Percentiles rank a stretch among this genome's conserved stretches.
Evolutionary conservation across 2,888 invertebrate species (phyloP).

Genomic region (Antheraea assamensis): DNA sequence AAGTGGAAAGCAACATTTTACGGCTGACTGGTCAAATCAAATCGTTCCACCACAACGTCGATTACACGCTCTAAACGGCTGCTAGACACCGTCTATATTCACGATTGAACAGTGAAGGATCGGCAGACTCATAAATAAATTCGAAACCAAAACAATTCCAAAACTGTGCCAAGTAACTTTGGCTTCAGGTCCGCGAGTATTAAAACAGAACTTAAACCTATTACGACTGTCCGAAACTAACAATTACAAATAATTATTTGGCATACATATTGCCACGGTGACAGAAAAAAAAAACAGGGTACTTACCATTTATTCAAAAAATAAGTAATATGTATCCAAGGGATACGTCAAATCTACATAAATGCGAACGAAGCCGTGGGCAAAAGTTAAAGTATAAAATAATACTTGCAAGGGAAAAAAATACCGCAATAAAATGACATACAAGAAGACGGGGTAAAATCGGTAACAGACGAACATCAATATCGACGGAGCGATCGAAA

Average conservation of each 20-base stretch:
- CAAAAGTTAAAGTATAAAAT: too few species aligned
- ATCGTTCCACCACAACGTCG: not conserved
- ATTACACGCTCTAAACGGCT: slow-evolving; percentile 1
- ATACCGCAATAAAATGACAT: not conserved
- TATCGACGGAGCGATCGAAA: not conserved
- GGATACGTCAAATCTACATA: too few species aligned
- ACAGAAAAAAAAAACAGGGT: too few species aligned
- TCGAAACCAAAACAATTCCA: not conserved
- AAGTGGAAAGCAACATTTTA: slow-evolving; percentile 4
- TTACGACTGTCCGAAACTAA: too few species aligned
- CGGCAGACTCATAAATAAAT: not conserved
- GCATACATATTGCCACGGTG: too few species aligned
- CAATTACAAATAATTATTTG: too few species aligned
- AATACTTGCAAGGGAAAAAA: too few species aligned
- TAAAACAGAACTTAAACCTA: too few species aligned
- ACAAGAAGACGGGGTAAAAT: not conserved
- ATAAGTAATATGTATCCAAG: too few species aligned
- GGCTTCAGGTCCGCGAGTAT: too few species aligned
- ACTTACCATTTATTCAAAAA: too few species aligned
- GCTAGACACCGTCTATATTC: not conserved
- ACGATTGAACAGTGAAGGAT: not conserved
- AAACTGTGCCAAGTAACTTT: not conserved
- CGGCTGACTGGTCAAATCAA: not conserved
- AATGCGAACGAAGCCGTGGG: too few species aligned
- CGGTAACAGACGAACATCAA: not conserved